phyloP scores from a whole-genome alignment of 2,888 invertebrate species.

The Sphaeridia pumilis region DNA sequence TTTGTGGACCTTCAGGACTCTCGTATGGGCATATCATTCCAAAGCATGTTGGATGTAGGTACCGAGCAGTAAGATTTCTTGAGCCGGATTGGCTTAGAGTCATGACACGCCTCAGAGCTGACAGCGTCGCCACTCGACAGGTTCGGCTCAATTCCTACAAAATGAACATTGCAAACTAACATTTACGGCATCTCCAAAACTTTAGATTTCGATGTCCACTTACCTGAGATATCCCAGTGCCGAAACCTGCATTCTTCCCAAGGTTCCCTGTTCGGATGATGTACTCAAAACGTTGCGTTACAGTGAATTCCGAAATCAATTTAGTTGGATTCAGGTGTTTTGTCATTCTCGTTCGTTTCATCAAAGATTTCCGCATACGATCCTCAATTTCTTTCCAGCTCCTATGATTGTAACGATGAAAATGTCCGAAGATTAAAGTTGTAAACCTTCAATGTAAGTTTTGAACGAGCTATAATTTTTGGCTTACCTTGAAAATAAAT shows the following conservation, averaged over 20 bases:
- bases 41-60: slow-evolving; percentile 52
- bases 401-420: too few relatives aligned
- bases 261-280: slow-evolving; percentile 52
- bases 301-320: slow-evolving; percentile 46
- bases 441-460: too few relatives aligned
- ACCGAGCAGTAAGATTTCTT: slow-evolving; percentile 50
- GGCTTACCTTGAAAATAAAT: slow-evolving; percentile 41
- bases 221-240: slow-evolving; percentile 49
- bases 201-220: too few relatives aligned
- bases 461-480: too few relatives aligned
- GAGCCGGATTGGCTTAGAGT: too few relatives aligned
- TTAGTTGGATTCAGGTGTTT: slow-evolving; percentile 49
- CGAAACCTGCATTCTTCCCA: slow-evolving; percentile 51
- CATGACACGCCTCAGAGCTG: slow-evolving; percentile 49
- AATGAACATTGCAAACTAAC: too few relatives aligned
- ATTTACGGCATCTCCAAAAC: too few relatives aligned
- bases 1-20: slow-evolving; percentile 15
- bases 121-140: slow-evolving; percentile 47
- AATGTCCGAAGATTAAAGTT: too few relatives aligned
- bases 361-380: too few relatives aligned
- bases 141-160: slow-evolving; percentile 15
- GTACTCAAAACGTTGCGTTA: slow-evolving; percentile 49
- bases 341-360: slow-evolving; percentile 48
- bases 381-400: slow-evolving; percentile 46
- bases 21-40: slow-evolving; percentile 38